Base-by-base conservation (phyloP, 1,140 invertebrate species). In the Danaus plexippus region DNA sequence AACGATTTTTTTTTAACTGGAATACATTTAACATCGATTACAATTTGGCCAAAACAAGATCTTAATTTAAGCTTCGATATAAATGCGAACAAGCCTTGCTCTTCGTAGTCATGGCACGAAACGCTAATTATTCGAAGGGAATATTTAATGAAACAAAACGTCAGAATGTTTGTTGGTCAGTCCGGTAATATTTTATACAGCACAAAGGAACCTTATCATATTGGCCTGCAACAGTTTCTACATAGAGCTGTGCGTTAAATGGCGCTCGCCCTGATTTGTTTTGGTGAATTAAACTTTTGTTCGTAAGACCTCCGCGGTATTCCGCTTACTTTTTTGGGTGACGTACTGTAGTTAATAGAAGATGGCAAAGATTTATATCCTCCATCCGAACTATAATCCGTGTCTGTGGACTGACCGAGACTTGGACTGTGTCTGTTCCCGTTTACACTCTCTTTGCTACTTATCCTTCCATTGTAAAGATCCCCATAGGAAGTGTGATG, bases 331-430 rank as follows among this genome's bases (percentile, higher is more conserved):
- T 87, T 87, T 61, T 84, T 88, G 6, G 84, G 79, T 11, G 84
- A 83, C 22, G 55, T 57, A 15, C 71, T 85, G 54, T 75, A 84
- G 63, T 86, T 87, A 12, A 88, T 87, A 8, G 80, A 84, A 0
- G 86, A 87, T 6, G 87, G 87, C n/a, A 88, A 65, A 0, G 87
- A 88, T 52, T 88, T 88, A 70, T 88, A 88, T 6, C 86, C 87
- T 5, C 87, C 84, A 59, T 87, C 87, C 0, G 86, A 88, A 54
- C 85, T 87, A 54, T 88, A 87, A 57, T 88, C 87, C 2, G 85
- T 87, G 58, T 88, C 87, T 0, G 86, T 87, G 6, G 80, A 80
- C 53, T 87, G 85, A 8, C 87, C 87, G 54, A 81, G 56, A 44
- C 79, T 80, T 0, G 84, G 83, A 52, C 85, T 87, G 42, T 80